Percentiles rank a stretch among this genome's conserved stretches.
These are phyloP conservation scores for Sebastes glaucus DNA, from an alignment of 2,797 vertebrate genomes.

Conservation along the genomic window DNA sequence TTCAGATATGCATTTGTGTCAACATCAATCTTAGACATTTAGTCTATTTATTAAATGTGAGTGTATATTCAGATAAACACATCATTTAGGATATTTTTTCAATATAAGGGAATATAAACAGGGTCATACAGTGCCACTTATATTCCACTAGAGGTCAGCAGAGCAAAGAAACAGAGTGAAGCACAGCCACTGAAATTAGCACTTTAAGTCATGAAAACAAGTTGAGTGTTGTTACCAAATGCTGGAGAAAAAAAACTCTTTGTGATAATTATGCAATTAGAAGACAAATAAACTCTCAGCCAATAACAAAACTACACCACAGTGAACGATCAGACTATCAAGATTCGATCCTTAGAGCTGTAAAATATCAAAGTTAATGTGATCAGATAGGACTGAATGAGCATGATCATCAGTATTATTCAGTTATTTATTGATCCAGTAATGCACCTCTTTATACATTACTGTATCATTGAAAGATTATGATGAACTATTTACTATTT, in stretches of 20 bases:
- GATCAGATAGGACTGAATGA: neutral
- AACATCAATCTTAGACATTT: neutral
- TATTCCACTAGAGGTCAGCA: slow-evolving; percentile 74
- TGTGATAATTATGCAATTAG: neutral
- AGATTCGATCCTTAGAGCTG: neutral
- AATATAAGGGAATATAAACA: neutral
- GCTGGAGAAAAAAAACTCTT: neutral
- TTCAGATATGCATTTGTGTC: neutral
- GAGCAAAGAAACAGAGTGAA: slow-evolving; percentile 41
- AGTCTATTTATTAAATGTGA: neutral
- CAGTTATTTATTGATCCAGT: neutral
- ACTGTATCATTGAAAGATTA: neutral
- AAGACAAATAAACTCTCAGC: neutral
- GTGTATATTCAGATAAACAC: neutral
- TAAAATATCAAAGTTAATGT: neutral
- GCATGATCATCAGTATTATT: neutral
- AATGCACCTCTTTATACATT: neutral
- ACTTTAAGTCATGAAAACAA: slow-evolving; percentile 1
- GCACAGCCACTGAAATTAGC: neutral
- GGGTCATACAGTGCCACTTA: neutral
- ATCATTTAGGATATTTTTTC: neutral
- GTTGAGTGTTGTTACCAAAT: neutral
- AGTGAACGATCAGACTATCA: neutral
- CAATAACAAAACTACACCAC: neutral
- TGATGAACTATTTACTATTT: neutral